These are phyloP conservation scores for Zygaena filipendulae DNA, from an alignment of 2,888 invertebrate genomes.

Conservation along the genomic window DNA sequence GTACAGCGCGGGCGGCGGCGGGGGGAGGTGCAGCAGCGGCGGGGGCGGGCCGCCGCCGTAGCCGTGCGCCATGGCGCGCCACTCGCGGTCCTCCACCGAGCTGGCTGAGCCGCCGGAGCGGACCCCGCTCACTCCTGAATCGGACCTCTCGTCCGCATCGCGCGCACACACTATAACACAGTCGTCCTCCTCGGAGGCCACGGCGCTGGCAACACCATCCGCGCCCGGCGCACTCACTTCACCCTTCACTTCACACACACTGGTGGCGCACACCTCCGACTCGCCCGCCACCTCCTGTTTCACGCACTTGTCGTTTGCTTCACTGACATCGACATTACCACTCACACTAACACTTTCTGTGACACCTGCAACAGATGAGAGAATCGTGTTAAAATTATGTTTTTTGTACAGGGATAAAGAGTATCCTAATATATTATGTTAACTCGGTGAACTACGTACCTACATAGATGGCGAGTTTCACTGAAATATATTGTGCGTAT, in stretches of 20 bases:
- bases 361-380: constrained; percentile 51
- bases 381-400: constrained; percentile 7
- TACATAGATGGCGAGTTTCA: too few relatives aligned
- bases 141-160: constrained; percentile 69
- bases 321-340: constrained; percentile 52
- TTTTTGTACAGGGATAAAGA: not conserved
- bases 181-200: constrained; percentile 72
- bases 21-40: constrained; percentile 56
- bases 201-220: constrained; percentile 64
- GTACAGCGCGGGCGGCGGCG: constrained; percentile 62
- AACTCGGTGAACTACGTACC: too few relatives aligned
- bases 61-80: constrained; percentile 79
- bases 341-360: constrained; percentile 53
- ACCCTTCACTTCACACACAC: constrained; percentile 60
- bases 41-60: constrained; percentile 74
- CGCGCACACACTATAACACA: constrained; percentile 73
- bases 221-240: constrained; percentile 54
- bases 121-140: constrained; percentile 80
- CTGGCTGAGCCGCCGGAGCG: constrained; percentile 79
- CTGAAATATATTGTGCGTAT: too few relatives aligned
- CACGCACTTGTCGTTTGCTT: constrained; percentile 54
- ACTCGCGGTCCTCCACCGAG: constrained; percentile 81
- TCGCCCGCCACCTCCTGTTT: constrained; percentile 44
- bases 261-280: constrained; percentile 36
- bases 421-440: not conserved